Percentiles rank a stretch among this genome's conserved stretches.
Conservation (phyloP, 1,140 invertebrate species). For the Manduca sexta region DNA sequence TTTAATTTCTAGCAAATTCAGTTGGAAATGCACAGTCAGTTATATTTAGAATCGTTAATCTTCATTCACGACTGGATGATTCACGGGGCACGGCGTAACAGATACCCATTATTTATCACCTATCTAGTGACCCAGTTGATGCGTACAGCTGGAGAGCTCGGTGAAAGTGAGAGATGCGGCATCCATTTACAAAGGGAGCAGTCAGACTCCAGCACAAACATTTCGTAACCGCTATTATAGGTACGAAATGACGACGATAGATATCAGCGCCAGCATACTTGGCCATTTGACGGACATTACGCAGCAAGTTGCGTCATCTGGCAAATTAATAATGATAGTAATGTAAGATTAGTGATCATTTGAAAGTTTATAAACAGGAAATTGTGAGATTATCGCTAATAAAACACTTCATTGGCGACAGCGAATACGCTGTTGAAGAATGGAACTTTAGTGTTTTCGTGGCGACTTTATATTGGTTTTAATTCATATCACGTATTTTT, state of each 20-base stretch:
- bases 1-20: conserved; percentile 10
- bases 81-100: conserved; percentile 8
- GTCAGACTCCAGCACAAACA: conserved; percentile 38
- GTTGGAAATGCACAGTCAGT: neutral
- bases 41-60: neutral
- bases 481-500: conserved; percentile 11
- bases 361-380: conserved; percentile 24
- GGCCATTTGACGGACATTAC: conserved; percentile 30
- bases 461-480: too few species aligned
- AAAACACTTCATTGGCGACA: too few species aligned
- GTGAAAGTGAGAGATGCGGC: conserved; percentile 58
- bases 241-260: conserved; percentile 25
- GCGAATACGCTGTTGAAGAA: too few species aligned
- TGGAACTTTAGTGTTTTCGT: too few species aligned
- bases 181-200: conserved; percentile 28
- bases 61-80: conserved; percentile 1
- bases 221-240: conserved; percentile 50
- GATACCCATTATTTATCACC: conserved; percentile 30
- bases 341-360: conserved; percentile 21
- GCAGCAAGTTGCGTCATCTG: conserved; percentile 42
- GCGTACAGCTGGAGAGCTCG: conserved; percentile 23
- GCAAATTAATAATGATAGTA: conserved; percentile 23
- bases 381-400: conserved; percentile 15
- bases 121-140: conserved; percentile 40
- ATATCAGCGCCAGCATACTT: conserved; percentile 30